These are phyloP conservation scores for Gephyroberyx darwinii DNA, from an alignment of 2,797 vertebrate genomes.

Conservation along the genomic window DNA sequence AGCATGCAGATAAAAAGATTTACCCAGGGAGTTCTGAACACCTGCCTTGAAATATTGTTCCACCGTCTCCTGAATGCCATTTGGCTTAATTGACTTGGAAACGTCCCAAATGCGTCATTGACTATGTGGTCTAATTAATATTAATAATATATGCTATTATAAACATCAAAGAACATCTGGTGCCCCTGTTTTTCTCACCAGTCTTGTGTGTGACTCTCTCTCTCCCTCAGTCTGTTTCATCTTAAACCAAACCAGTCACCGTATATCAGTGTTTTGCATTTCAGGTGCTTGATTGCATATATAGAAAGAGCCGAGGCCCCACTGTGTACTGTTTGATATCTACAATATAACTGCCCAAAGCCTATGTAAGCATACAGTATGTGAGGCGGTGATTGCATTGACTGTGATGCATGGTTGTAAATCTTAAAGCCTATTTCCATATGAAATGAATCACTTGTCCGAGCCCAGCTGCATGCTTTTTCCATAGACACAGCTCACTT, in stretches of 20 bases:
- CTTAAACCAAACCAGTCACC: slow-evolving; percentile 75
- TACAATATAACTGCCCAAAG: slow-evolving; percentile 72
- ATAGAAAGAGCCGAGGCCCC: slow-evolving; percentile 48
- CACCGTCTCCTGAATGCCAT: slow-evolving; percentile 99
- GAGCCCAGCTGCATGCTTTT: slow-evolving; percentile 70
- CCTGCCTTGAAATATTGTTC: slow-evolving; percentile 99
- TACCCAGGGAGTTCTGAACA: slow-evolving; percentile 97
- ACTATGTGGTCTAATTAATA: slow-evolving; percentile 99
- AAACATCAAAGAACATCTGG: slow-evolving; percentile 99
- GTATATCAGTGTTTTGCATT: slow-evolving; percentile 71
- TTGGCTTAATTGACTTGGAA: slow-evolving; percentile 99
- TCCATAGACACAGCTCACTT: slow-evolving; percentile 67
- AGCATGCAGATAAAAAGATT: slow-evolving; percentile 97
- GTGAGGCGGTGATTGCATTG: slow-evolving; percentile 71
- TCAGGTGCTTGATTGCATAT: slow-evolving; percentile 68
- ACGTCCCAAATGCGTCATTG: slow-evolving; percentile 99
- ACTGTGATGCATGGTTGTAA: slow-evolving; percentile 75
- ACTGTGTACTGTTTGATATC: slow-evolving; percentile 66
- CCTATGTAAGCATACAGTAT: slow-evolving; percentile 72
- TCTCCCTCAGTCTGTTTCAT: slow-evolving; percentile 73
- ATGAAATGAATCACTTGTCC: slow-evolving; percentile 80
- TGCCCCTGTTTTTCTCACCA: slow-evolving; percentile 98
- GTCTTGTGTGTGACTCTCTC: slow-evolving; percentile 86
- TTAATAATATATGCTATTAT: slow-evolving; percentile 99
- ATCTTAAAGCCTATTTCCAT: slow-evolving; percentile 80